Percentiles rank a stretch among this genome's conserved stretches.
Evolutionary conservation across 2,797 vertebrate genomes (phyloP).

Genomic region (Myoxocephalus aenaeus): DNA sequence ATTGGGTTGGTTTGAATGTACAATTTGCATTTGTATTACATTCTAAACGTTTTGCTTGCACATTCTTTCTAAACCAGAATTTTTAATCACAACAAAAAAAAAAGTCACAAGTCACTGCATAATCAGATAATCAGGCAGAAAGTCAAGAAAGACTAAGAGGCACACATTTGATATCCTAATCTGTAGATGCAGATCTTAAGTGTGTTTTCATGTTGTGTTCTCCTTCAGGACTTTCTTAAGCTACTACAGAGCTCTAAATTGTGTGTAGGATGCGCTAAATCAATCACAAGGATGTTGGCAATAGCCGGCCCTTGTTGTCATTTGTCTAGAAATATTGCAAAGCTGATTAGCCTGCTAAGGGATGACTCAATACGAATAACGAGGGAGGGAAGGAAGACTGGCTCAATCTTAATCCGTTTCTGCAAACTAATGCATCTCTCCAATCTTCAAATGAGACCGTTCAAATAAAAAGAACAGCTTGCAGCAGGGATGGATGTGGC

Average conservation of each 20-base stretch:
- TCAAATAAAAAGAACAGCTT: constrained; percentile 17
- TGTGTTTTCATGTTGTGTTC: constrained; percentile 1
- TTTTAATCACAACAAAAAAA: background rate
- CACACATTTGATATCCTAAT: background rate
- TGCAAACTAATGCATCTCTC: constrained; percentile 45
- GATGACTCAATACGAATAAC: constrained; percentile 52
- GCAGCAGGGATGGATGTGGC: constrained; percentile 6
- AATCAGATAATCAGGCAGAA: background rate
- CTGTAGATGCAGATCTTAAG: background rate
- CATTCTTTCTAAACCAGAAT: constrained; percentile 6
- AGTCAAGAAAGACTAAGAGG: background rate
- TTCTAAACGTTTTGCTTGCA: background rate
- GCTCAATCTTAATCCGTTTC: constrained; percentile 60
- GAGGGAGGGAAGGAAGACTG: constrained; percentile 46
- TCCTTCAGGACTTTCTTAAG: background rate
- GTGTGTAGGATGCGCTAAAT: background rate
- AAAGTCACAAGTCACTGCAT: constrained; percentile 1
- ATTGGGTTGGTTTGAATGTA: background rate
- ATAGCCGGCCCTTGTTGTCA: constrained; percentile 21
- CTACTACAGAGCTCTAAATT: background rate
- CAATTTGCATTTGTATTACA: background rate
- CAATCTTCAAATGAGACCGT: constrained; percentile 27
- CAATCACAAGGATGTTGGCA: constrained; percentile 1
- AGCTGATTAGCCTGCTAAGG: constrained; percentile 55
- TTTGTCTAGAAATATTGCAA: constrained; percentile 46